These are phyloP conservation scores for Thelaira solivaga DNA, from an alignment of 2,888 invertebrate genomes.

Conservation along the genomic window DNA sequence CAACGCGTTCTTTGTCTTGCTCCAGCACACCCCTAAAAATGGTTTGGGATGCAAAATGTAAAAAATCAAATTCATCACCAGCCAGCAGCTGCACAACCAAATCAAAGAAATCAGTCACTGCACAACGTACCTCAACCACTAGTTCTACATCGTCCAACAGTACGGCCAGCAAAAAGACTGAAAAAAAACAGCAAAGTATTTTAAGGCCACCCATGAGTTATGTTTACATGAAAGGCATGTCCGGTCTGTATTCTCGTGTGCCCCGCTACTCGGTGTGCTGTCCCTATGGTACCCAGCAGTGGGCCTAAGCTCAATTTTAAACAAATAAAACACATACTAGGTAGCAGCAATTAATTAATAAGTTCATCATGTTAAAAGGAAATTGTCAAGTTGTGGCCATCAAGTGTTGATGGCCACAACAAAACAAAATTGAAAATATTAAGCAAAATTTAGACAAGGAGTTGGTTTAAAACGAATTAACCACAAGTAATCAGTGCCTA, in stretches of 20 bases:
- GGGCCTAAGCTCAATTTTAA: constrained; percentile 66
- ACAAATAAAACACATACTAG: not conserved
- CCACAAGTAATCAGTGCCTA: constrained; percentile 57
- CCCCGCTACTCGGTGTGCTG: constrained; percentile 79
- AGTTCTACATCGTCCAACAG: constrained; percentile 57
- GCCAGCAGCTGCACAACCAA: constrained; percentile 9
- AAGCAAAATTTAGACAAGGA: constrained; percentile 29
- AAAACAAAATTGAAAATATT: too few relatives aligned
- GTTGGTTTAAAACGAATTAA: constrained; percentile 34
- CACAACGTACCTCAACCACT: constrained; percentile 34
- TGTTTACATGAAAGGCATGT: constrained; percentile 87
- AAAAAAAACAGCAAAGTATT: constrained; percentile 82
- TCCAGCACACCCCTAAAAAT: constrained; percentile 77
- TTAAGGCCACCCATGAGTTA: constrained; percentile 87
- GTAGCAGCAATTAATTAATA: constrained; percentile 44
- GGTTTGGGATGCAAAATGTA: constrained; percentile 60
- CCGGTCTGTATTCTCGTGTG: constrained; percentile 89
- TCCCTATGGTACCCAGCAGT: constrained; percentile 72
- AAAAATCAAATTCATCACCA: constrained; percentile 49
- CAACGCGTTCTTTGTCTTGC: constrained; percentile 82
- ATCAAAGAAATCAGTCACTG: constrained; percentile 28
- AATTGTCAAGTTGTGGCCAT: too few relatives aligned
- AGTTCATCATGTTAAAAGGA: not conserved
- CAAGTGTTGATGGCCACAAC: too few relatives aligned
- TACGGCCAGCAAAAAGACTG: constrained; percentile 65